Percentiles rank a stretch among this genome's conserved stretches.
These are phyloP conservation scores for Rhabdophis nuchalis DNA, from an alignment of 2,797 vertebrate genomes.

Conservation along the genomic window DNA sequence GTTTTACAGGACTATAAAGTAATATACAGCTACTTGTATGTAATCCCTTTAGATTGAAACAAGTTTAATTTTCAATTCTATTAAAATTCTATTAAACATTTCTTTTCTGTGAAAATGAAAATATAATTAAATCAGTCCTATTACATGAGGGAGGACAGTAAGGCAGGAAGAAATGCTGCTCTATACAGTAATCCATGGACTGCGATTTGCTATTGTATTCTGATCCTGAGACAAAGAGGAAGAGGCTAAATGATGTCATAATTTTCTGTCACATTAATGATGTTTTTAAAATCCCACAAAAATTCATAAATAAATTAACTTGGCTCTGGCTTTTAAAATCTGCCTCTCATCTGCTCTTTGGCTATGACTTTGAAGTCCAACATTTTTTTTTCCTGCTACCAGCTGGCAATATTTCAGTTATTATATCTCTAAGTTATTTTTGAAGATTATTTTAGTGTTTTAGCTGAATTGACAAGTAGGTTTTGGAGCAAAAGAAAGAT, in stretches of 20 bases:
- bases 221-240: neutral
- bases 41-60: neutral
- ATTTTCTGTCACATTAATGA: neutral
- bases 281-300: neutral
- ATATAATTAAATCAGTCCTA: neutral
- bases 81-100: neutral
- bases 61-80: neutral
- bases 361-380: neutral
- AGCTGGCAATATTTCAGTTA: neutral
- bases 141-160: neutral
- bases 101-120: neutral
- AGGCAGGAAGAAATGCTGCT: neutral
- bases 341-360: neutral
- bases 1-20: neutral
- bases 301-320: neutral
- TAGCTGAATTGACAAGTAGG: neutral
- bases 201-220: neutral
- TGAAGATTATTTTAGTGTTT: neutral
- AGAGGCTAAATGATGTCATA: neutral
- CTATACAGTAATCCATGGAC: neutral
- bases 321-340: neutral
- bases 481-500: neutral
- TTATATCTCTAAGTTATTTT: neutral
- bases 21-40: neutral
- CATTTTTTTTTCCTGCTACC: neutral